Base-by-base conservation (phyloP, 2,113 vertebrate genomes). In the Catagonus wagneri region DNA sequence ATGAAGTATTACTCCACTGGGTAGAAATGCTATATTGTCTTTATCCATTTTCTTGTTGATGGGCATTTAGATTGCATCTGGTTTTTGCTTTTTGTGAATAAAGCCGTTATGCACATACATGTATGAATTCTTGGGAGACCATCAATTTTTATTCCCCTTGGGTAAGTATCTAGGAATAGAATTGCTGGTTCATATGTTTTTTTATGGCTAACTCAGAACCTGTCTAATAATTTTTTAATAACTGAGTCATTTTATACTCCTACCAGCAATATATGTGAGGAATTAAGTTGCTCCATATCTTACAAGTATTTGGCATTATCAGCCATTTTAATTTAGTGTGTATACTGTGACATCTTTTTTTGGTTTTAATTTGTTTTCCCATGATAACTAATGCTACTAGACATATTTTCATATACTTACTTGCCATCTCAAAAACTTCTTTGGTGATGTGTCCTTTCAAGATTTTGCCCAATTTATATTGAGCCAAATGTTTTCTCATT, bases 341-440 rank as follows among this genome's bases (percentile, higher is more conserved):
- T 66, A 11, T 58, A 27, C 27, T 32, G 20, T 71, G 54, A 94
- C 68, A 61, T 79, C 29, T 0, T 54, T 25, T 71, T 71, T 54
- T 36, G 56, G 65, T 85, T 95, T 93, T 81, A 84, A 63, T 92
- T 76, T 76, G 91, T 61, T 86, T 91, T 76, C 9, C 39, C 32
- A 58, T 56, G 25, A 75, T 95, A 78, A 90, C 22, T 74, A 27
- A 34, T 23, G 29, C 32, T 89, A 22, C n/a, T n/a, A 23, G 69
- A 17, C 13, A 29, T 63, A 14, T 84, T 86, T 86, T 63, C 7
- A 27, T 50, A 71, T 7, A 50, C 52, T 34, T 68, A 32, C 34
- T 66, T 68, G 56, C 75, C 58, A 36, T 79, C 63, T 56, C 71
- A 68, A 27, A 93, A 72, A 72, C 27, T 54, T 88, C 66, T 60